phyloP scores from a whole-genome alignment of 2,888 invertebrate species.

The Mayetiola destructor region DNA sequence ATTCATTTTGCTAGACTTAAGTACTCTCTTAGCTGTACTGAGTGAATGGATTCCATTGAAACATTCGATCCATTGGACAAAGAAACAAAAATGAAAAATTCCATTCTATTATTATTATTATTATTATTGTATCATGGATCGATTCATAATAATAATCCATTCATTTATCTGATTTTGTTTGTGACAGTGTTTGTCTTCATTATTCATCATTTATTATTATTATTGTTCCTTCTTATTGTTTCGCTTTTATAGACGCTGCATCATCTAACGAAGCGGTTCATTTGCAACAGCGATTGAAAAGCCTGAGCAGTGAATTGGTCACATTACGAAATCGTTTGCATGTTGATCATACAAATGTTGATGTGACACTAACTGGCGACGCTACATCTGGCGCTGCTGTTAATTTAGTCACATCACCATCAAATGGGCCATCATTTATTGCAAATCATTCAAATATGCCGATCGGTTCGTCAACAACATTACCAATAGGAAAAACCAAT shows the following conservation, averaged over 20 bases:
- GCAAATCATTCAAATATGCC: slow-evolving; percentile 13
- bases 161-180: too few relatives aligned
- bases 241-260: slow-evolving; percentile 62
- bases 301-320: slow-evolving; percentile 80
- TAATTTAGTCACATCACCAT: slow-evolving; percentile 16
- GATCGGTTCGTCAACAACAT: slow-evolving; percentile 16
- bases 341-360: slow-evolving; percentile 45
- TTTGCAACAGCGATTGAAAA: slow-evolving; percentile 78
- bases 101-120: background rate
- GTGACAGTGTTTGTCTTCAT: too few relatives aligned
- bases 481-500: slow-evolving; percentile 15
- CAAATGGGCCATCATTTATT: slow-evolving; percentile 11
- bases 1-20: too few relatives aligned
- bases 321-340: slow-evolving; percentile 80
- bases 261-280: slow-evolving; percentile 90
- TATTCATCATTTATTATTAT: slow-evolving; percentile 14
- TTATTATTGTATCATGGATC: background rate
- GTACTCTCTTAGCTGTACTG: too few relatives aligned
- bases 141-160: too few relatives aligned
- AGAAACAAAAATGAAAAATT: too few relatives aligned
- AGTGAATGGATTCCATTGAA: too few relatives aligned
- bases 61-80: too few relatives aligned
- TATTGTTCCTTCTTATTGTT: slow-evolving; percentile 17
- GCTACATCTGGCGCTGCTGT: slow-evolving; percentile 25
- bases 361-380: slow-evolving; percentile 25